phyloP scores from a whole-genome alignment of 2,888 invertebrate genomes.

The Oxyteleia sp. region DNA sequence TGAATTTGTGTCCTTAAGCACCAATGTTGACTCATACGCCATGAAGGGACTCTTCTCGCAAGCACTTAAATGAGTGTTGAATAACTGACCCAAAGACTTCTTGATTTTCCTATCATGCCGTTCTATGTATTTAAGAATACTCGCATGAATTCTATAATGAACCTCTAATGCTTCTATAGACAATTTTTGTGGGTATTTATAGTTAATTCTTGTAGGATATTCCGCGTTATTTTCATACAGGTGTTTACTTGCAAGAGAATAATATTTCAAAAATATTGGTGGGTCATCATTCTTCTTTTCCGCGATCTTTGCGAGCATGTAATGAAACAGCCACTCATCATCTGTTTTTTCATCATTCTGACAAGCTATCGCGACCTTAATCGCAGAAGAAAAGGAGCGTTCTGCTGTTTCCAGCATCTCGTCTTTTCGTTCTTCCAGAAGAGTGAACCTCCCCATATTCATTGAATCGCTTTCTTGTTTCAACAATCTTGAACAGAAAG shows the following conservation, averaged over 20 bases:
- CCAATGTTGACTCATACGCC: slow-evolving; percentile 86
- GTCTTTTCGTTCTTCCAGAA: slow-evolving; percentile 93
- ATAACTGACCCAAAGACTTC: too few relatives aligned
- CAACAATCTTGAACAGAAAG: slow-evolving; percentile 95
- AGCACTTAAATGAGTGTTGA: slow-evolving; percentile 88
- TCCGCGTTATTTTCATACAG: slow-evolving; percentile 93
- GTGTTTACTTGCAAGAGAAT: slow-evolving; percentile 92
- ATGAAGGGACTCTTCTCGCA: slow-evolving; percentile 88
- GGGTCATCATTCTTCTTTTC: slow-evolving; percentile 95
- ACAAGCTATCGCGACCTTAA: slow-evolving; percentile 89
- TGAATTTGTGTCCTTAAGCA: not conserved
- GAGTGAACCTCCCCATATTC: slow-evolving; percentile 92
- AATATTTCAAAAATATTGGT: slow-evolving; percentile 92
- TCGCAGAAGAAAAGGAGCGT: slow-evolving; percentile 92
- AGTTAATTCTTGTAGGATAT: slow-evolving; percentile 95
- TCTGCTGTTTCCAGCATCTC: slow-evolving; percentile 93
- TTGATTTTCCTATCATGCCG: too few relatives aligned
- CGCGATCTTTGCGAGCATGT: slow-evolving; percentile 98
- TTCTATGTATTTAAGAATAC: too few relatives aligned
- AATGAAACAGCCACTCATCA: slow-evolving; percentile 98
- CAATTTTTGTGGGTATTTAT: slow-evolving; percentile 93
- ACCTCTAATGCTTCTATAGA: slow-evolving; percentile 96
- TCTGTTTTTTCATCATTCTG: slow-evolving; percentile 89
- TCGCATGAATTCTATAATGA: slow-evolving; percentile 93
- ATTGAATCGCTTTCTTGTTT: slow-evolving; percentile 93